phyloP scores from a whole-genome alignment of 2,888 invertebrate genomes.

The Diaprepes abbreviatus region DNA sequence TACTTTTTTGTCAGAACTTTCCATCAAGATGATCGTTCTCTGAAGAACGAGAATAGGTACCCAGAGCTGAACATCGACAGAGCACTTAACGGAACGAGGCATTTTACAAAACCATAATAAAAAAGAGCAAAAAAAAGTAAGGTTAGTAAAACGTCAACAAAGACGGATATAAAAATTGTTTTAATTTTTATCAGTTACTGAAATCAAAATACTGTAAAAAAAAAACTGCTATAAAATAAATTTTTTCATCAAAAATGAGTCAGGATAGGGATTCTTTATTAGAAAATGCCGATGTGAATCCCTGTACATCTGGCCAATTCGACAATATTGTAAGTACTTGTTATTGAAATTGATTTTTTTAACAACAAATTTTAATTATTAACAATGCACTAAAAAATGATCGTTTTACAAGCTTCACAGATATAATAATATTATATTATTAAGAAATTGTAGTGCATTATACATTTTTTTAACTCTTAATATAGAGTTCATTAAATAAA shows the following conservation, averaged over 20 bases:
- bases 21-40: too few species aligned
- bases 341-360: background rate
- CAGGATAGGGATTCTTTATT: conserved; percentile 53
- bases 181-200: background rate
- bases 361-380: background rate
- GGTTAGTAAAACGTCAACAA: background rate
- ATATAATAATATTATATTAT: background rate
- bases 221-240: background rate
- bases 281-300: conserved; percentile 45
- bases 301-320: conserved; percentile 25
- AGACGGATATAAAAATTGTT: background rate
- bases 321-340: conserved; percentile 37
- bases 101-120: too few species aligned
- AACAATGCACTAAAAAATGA: too few species aligned
- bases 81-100: too few species aligned
- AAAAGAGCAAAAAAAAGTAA: too few species aligned
- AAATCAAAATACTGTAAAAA: background rate
- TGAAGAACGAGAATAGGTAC: too few species aligned
- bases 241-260: conserved; percentile 40
- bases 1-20: too few species aligned
- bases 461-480: too few species aligned
- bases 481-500: too few species aligned
- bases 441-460: too few species aligned
- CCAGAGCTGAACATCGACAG: too few species aligned
- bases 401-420: too few species aligned